Evolutionary conservation across 2,888 invertebrate species (phyloP), one percentile per base, ranked within the genome.

Genomic region (Drosophila falleni): DNA sequence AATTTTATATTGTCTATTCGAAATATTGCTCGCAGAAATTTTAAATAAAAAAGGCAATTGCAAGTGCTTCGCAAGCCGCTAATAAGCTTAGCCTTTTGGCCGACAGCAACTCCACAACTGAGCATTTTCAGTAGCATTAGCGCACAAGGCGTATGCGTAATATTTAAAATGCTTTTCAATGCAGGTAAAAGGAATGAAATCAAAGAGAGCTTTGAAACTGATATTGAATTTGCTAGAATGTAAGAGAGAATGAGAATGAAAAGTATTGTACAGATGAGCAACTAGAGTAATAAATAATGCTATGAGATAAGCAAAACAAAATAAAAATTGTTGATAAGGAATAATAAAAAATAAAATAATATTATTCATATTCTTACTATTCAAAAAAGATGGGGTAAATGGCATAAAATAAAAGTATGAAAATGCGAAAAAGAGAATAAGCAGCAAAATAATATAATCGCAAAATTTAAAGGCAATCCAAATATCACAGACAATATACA

Each of bases 81-180:
- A 85, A 84, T 84, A 65, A 87, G 84, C 84, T 84, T 87, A 87
- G 79, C 55, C 70, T 68, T 58, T 55, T 35, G 66, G 65, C 64
- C 65, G 74, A 66, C 63, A 19, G 26, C 29, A 63, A 44, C 49
- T 35, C 9, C 0, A 49, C 10, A 41, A 41, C 2, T 16, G 41
- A 41, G 16, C 16, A 44, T 13, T 5, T 37, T 19, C 5, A 19
- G 46, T 5, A 37, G 26, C 5, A 26, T 46, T 3, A 44, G 5
- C 42, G 33, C 60, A 46, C 11, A 29, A n/a, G 50, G 60, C 87
- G 89, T 74, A 82, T 83, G 66, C 80, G 53, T 74, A 46, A 72
- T 76, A 67, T 66, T 55, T 11, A 23, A 42, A 37, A 41, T 53
- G 35, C 26, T 9, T 0, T 29, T 23, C 2, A 23, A 23, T 33